Evolutionary conservation across 2,888 invertebrate species (phyloP).

Genomic region (Cremastinae sp.): DNA sequence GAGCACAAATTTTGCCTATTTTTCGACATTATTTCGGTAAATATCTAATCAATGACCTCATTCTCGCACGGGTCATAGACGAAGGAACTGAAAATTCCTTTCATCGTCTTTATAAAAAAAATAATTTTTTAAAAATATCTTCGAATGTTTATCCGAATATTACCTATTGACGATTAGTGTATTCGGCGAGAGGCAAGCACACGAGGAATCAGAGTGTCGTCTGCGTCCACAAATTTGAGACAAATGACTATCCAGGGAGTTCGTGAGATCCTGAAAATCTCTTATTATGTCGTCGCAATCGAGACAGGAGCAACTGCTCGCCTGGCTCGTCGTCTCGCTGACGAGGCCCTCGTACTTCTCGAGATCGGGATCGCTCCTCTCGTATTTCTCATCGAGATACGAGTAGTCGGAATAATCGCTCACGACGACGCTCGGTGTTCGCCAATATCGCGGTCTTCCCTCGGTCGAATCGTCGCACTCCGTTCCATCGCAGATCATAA

Average conservation of each 20-base stretch:
- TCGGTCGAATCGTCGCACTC: constrained; percentile 72
- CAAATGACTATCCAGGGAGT: constrained; percentile 66
- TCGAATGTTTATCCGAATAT: constrained; percentile 18
- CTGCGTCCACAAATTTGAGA: constrained; percentile 72
- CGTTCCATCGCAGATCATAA: constrained; percentile 67
- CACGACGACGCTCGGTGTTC: constrained; percentile 93
- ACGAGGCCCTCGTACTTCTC: constrained; percentile 73
- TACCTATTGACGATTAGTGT: constrained; percentile 60
- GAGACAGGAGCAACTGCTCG: constrained; percentile 77
- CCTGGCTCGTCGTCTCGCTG: constrained; percentile 71
- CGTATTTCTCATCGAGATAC: constrained; percentile 75
- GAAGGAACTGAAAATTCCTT: too few relatives aligned
- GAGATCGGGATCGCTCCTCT: constrained; percentile 74
- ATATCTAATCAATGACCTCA: too few relatives aligned
- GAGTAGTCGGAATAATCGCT: constrained; percentile 92
- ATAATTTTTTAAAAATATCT: too few relatives aligned
- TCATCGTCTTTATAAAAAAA: too few relatives aligned
- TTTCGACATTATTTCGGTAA: too few relatives aligned
- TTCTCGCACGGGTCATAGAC: too few relatives aligned
- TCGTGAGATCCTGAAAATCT: constrained; percentile 66
- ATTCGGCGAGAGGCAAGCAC: constrained; percentile 69
- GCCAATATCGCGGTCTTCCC: constrained; percentile 82
- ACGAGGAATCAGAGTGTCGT: constrained; percentile 77
- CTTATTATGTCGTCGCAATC: constrained; percentile 75
- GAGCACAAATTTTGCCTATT: too few relatives aligned